phyloP scores from a whole-genome alignment of 23 tunicate genomes.

The Pegea sp. region DNA sequence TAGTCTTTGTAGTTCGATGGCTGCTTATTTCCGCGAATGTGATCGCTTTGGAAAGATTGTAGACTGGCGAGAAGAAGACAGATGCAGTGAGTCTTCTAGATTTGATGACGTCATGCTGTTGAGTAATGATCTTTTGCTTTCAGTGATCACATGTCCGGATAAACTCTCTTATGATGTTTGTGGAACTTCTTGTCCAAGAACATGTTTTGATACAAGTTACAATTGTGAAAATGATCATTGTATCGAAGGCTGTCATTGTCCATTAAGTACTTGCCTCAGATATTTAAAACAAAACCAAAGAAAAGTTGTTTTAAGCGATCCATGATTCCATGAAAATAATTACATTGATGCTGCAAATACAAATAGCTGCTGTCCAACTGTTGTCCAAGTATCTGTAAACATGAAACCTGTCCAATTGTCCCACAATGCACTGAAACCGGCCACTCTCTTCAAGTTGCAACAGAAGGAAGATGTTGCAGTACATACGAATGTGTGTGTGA shows the following conservation, averaged over 20 bases:
- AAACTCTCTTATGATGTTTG: conserved; percentile 73
- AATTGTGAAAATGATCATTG: conserved; percentile 95
- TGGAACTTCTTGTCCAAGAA: conserved; percentile 89
- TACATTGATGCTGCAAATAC: too few relatives aligned
- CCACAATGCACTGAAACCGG: conserved; percentile 38
- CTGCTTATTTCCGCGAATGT: conserved; percentile 85
- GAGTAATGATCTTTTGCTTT: neutral
- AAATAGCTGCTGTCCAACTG: too few relatives aligned
- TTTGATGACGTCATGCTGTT: too few relatives aligned
- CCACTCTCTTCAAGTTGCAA: conserved; percentile 15
- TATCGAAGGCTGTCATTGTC: conserved; percentile 98
- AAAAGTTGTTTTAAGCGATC: neutral
- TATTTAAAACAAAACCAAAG: neutral
- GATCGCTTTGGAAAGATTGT: conserved; percentile 72
- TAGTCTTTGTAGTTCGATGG: conserved; percentile 77
- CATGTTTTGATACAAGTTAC: conserved; percentile 87
- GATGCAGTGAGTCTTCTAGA: conserved; percentile 79
- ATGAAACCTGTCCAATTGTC: conserved; percentile 31
- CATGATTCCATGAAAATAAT: neutral
- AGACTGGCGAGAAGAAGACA: conserved; percentile 57
- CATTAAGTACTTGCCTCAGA: conserved; percentile 32
- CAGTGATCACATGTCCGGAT: conserved; percentile 78
- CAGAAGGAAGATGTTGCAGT: conserved; percentile 59
- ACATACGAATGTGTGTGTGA: conserved; percentile 76
- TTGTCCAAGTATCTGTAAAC: conserved; percentile 81